Percentiles rank a stretch among this genome's conserved stretches.
phyloP scores from a whole-genome alignment of 1,140 invertebrate genomes.

The Doryteuthis pealeii region DNA sequence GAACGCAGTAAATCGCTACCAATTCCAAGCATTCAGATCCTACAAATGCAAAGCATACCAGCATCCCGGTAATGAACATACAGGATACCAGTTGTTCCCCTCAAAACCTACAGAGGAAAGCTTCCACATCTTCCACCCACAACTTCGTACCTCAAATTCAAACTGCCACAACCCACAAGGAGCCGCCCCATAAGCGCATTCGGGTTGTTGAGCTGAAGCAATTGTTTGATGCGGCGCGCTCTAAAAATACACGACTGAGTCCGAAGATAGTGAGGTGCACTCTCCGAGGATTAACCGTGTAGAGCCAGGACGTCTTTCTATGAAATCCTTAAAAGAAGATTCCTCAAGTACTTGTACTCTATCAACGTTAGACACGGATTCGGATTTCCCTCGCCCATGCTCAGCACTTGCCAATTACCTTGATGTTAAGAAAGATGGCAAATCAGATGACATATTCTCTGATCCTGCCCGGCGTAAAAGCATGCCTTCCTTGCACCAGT shows the following conservation, averaged over 20 bases:
- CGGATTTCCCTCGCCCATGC: constrained; percentile 26
- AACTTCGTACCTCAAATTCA: constrained; percentile 13
- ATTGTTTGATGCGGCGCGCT: constrained; percentile 42
- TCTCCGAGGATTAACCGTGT: constrained; percentile 23
- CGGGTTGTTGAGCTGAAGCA: constrained; percentile 46
- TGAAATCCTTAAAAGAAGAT: constrained; percentile 21
- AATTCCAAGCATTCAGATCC: constrained; percentile 86
- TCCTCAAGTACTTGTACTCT: constrained; percentile 29
- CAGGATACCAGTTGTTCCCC: background rate
- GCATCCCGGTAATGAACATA: constrained; percentile 16
- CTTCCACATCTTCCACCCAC: background rate
- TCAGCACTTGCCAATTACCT: constrained; percentile 35
- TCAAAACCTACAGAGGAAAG: background rate
- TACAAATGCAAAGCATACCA: constrained; percentile 26
- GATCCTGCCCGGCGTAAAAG: constrained; percentile 32
- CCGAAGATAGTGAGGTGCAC: constrained; percentile 23
- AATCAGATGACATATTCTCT: constrained; percentile 20
- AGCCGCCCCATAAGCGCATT: constrained; percentile 51
- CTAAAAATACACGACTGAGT: constrained; percentile 33
- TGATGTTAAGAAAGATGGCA: constrained; percentile 21
- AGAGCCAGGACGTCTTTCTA: constrained; percentile 18
- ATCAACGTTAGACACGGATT: constrained; percentile 24
- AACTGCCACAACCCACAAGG: constrained; percentile 28
- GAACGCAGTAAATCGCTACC: constrained; percentile 88
- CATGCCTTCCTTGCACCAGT: constrained; percentile 34